Conservation (phyloP, 2,113 vertebrate species). For the Lipophrys pholis region DNA sequence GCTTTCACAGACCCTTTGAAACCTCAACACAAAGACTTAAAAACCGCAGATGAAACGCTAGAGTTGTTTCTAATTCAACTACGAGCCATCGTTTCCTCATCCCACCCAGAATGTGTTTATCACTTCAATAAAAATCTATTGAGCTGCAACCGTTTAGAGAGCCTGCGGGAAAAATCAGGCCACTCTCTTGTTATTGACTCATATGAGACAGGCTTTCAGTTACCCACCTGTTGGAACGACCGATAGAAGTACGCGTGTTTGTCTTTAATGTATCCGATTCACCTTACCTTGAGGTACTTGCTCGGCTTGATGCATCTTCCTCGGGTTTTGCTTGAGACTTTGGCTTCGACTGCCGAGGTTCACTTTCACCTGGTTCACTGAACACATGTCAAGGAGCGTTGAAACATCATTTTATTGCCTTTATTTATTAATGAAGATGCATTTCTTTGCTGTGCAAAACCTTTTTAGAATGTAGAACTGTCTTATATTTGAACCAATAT, state of each 20-base stretch:
- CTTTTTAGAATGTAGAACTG: too few species aligned
- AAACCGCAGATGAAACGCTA: too few species aligned
- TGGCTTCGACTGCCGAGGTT: slow-evolving; percentile 83
- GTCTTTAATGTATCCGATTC: not conserved
- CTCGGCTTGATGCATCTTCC: slow-evolving; percentile 74
- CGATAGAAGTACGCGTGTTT: not conserved
- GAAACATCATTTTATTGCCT: too few species aligned
- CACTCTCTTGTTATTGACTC: not conserved
- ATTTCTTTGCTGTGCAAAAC: too few species aligned
- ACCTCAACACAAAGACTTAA: too few species aligned
- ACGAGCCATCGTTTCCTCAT: not conserved
- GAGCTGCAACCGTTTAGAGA: not conserved
- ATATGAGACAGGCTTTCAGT: not conserved
- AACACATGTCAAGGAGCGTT: too few species aligned
- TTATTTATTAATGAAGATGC: too few species aligned
- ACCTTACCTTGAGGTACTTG: slow-evolving; percentile 78
- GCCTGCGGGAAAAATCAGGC: not conserved
- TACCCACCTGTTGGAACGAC: too few species aligned
- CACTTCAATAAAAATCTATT: not conserved
- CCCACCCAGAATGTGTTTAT: too few species aligned
- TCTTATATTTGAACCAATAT: too few species aligned
- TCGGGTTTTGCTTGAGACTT: slow-evolving; percentile 79
- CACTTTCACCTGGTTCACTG: slow-evolving; percentile 90
- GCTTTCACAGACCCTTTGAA: too few species aligned
- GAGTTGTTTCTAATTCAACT: too few species aligned